Evolutionary conservation across 2,888 invertebrate species (phyloP), one percentile per base, ranked within the genome.

Genomic region (Embidobia sp.): DNA sequence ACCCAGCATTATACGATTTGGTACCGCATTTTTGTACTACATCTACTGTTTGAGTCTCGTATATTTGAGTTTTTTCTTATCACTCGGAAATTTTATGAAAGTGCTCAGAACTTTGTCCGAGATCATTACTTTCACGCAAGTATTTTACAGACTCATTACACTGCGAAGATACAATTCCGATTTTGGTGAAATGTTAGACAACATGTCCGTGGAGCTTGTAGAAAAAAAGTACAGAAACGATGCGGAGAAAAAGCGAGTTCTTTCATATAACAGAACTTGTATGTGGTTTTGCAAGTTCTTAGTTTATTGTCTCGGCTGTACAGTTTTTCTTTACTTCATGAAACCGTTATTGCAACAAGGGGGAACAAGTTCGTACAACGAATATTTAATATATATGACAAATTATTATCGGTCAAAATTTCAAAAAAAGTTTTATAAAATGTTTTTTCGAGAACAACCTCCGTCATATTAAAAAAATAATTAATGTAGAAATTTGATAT

Each of bases 31-130:
- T 29, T 53, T 80, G 2, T 85, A 85, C 49, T 84, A 85, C 18
- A 37, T 70, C 5, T 82, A 82, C 27, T 82, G 84, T 11, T 80
- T 85, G 76, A 13, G 79, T 2, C 67, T 83, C 6, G 83, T 85
- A 16, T 85, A 84, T 27, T 13, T 84, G n/a, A 84, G 82, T 33
- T 76, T 84, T 6, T 83, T 78, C 46, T 51, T 84, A 0, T 80
- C 81, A 11, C 76, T 84, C 8, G 75, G 74, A 7, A 13, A 67
- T 2, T 67, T 78, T 11, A 64, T 2, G 27, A 78, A 70, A 37
- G 75, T 75, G 0, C 11, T 78, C 2, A 8, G 74, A 46, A 51
- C 63, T 3, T 26, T 78, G 11, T 69, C 74, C 1, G 78, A 78
- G 59, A 70, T 29, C 61, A 85, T 73, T 67, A 85, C 19, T 79